These are phyloP conservation scores for Notoglanidium macrostoma DNA, from an alignment of 2,797 vertebrate genomes.

Conservation along the genomic window DNA sequence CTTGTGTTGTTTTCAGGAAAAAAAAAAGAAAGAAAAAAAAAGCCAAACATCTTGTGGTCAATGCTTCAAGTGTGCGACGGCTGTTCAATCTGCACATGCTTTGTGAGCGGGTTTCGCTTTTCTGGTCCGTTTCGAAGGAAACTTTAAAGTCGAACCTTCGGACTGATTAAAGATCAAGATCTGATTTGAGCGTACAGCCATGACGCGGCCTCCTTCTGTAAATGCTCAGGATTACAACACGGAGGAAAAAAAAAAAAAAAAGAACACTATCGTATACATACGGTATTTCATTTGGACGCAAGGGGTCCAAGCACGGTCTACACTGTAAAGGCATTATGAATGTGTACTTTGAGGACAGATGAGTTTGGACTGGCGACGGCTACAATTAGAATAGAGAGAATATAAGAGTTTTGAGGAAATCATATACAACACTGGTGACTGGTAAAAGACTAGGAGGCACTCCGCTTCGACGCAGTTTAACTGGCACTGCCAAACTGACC, in stretches of 20 bases:
- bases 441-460: slow-evolving; percentile 16
- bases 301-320: slow-evolving; percentile 37
- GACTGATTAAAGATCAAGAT: background rate
- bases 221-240: slow-evolving; percentile 44
- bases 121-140: slow-evolving; percentile 22
- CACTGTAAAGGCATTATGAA: slow-evolving; percentile 46
- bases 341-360: slow-evolving; percentile 38
- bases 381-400: slow-evolving; percentile 13
- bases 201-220: slow-evolving; percentile 43
- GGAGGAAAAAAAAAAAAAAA: slow-evolving; percentile 37
- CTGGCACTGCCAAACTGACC: slow-evolving; percentile 23
- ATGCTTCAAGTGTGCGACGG: slow-evolving; percentile 49
- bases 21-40: slow-evolving; percentile 42
- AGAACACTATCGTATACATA: slow-evolving; percentile 36
- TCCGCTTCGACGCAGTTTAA: slow-evolving; percentile 17
- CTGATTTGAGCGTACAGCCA: slow-evolving; percentile 17
- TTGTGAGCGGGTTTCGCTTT: slow-evolving; percentile 17
- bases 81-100: slow-evolving; percentile 58
- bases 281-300: slow-evolving; percentile 31
- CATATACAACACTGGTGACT: slow-evolving; percentile 21
- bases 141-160: background rate
- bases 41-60: slow-evolving; percentile 60
- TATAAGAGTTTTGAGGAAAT: background rate
- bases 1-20: slow-evolving; percentile 13
- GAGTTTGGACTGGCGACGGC: slow-evolving; percentile 16